phyloP scores from a whole-genome alignment of 2,113 vertebrate species.

The Ciconia stormi region DNA sequence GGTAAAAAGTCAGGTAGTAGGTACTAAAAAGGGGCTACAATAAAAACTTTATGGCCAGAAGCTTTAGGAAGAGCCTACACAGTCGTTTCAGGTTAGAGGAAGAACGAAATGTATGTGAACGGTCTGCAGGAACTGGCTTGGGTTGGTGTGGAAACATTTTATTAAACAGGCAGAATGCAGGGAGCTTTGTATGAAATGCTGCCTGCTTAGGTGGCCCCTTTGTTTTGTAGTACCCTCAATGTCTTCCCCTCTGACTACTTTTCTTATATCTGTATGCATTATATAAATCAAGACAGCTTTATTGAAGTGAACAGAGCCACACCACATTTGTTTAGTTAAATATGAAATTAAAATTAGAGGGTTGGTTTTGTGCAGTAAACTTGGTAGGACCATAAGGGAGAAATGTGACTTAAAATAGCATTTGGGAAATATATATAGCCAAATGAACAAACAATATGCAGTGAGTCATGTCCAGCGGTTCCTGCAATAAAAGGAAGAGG shows the following conservation, averaged over 20 bases:
- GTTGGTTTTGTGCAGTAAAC: constrained; percentile 33
- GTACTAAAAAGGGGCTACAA: neutral
- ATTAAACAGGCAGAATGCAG: neutral
- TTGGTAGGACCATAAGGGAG: constrained; percentile 21
- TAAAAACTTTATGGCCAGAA: neutral
- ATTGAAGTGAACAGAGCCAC: neutral
- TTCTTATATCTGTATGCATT: neutral
- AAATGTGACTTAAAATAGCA: constrained; percentile 50
- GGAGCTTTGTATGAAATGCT: neutral
- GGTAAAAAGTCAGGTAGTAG: neutral
- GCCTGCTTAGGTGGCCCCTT: neutral
- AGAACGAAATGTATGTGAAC: neutral
- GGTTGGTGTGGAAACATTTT: neutral
- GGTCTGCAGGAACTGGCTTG: neutral
- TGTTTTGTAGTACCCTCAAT: neutral
- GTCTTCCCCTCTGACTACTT: neutral
- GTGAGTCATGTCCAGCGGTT: constrained; percentile 54
- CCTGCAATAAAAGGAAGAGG: neutral
- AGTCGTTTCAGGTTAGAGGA: neutral
- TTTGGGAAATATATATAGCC: constrained; percentile 55
- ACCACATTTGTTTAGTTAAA: constrained; percentile 32
- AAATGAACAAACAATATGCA: constrained; percentile 57
- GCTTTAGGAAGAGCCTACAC: neutral
- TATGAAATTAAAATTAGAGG: constrained; percentile 32
- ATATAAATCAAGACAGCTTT: neutral